Percentiles rank a stretch among this genome's conserved stretches.
phyloP scores from a whole-genome alignment of 2,797 vertebrate genomes.

The Acanthurus leucopareius region DNA sequence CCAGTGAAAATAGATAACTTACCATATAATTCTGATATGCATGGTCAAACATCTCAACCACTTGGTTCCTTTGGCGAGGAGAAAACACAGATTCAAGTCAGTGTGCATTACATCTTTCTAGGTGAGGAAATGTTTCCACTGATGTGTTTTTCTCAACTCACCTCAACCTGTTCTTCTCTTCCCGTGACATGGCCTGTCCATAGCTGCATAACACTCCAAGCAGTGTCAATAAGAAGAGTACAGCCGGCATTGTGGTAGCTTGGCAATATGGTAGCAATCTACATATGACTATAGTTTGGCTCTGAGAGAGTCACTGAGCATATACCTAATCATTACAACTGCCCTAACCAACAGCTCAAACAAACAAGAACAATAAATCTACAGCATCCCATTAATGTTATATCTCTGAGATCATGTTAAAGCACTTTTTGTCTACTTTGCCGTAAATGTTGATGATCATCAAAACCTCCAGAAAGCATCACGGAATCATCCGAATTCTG shows the following conservation, averaged over 20 bases:
- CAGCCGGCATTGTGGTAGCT: constrained; percentile 65
- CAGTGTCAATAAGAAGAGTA: constrained; percentile 71
- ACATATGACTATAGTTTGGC: constrained; percentile 51
- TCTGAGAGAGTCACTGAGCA: constrained; percentile 44
- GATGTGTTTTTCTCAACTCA: constrained; percentile 47
- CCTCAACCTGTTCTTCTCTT: constrained; percentile 85
- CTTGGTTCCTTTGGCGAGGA: constrained; percentile 90
- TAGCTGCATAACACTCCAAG: constrained; percentile 66
- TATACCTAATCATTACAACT: constrained; percentile 46
- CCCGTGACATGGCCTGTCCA: constrained; percentile 78
- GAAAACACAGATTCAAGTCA: constrained; percentile 40
- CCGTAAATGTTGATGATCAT: background rate
- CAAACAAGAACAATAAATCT: constrained; percentile 9
- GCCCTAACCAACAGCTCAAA: constrained; percentile 22
- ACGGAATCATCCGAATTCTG: background rate
- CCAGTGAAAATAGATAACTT: constrained; percentile 70
- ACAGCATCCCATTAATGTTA: constrained; percentile 20
- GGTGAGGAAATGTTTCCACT: background rate
- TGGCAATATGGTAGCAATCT: constrained; percentile 36
- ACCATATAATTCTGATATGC: constrained; percentile 99
- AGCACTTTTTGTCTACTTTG: constrained; percentile 5
- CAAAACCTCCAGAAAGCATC: constrained; percentile 6
- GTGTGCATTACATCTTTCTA: background rate
- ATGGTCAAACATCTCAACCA: constrained; percentile 99
- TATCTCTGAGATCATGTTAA: constrained; percentile 24